Base-by-base conservation (phyloP, 92 coral and sea anemone genomes). In the Parazoanthus swiftii region DNA sequence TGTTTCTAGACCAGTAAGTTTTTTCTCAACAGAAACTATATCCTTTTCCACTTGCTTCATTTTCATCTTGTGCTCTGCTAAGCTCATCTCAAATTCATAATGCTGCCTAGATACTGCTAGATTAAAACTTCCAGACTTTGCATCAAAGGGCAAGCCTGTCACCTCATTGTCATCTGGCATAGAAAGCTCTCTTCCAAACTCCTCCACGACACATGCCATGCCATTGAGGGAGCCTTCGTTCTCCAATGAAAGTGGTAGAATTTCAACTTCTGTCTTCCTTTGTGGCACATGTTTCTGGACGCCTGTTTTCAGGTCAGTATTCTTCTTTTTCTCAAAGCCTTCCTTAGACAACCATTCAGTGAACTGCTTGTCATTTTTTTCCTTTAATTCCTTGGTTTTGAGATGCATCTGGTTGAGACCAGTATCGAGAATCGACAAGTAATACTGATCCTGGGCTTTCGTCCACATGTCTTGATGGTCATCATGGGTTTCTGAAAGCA, bases 11-110 rank as follows among this genome's bases (percentile, higher is more conserved):
- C 39, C 76, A 72, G 38, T 29, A 11, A 72, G 76, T n/a, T 20
- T 72, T 29, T 72, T 72, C 33, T 72, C 76, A 20, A 8, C 76
- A 4, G 15, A 29, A 2, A 23, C 4, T 20, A 72, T 72, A 3
- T 72, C 76, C 33, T 72, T 29, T 9, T 72, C 76, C 1, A 72
- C 92, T 20, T 37, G 51, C 51, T 82, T 85, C 42, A 79, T 90
- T 11, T 90, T 74, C 58, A 85, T 70, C 72, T 80, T 70, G 26
- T 86, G 36, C 70, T 82, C 59, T 15, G 23, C n/a, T 65, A 58
- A 76, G 59, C 74, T 84, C 56, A 58, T 83, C 29, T 70, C 86
- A 14, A 81, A 76, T 54, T 85, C 89, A 79, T 80, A 83, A 71
- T 74, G 80, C 15, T 90, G 88, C 85, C 87, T 86, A 36, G 86